These are phyloP conservation scores for Agelaius tricolor DNA, from an alignment of 2,113 vertebrate species.

Conservation along the genomic window DNA sequence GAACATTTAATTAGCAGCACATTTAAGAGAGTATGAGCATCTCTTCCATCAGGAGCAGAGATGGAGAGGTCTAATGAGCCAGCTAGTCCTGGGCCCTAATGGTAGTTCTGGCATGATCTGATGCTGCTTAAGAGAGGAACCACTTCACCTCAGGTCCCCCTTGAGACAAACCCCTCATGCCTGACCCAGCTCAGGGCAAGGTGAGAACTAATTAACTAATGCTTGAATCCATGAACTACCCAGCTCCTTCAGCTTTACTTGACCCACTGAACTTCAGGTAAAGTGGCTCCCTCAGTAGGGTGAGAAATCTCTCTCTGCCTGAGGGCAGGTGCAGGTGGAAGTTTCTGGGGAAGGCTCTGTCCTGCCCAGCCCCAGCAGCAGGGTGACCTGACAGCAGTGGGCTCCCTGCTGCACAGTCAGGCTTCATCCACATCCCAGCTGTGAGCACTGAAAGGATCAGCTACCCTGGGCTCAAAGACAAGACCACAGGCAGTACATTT, in stretches of 20 bases:
- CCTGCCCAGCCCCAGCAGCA: rapidly evolving
- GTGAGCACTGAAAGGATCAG: not conserved
- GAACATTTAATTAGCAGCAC: not conserved
- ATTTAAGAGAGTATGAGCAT: not conserved
- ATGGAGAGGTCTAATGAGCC: not conserved
- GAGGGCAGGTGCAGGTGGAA: not conserved
- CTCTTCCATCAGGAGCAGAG: not conserved
- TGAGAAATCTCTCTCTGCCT: not conserved
- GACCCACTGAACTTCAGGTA: not conserved
- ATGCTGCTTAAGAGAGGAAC: not conserved
- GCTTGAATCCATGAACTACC: not conserved
- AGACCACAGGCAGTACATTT: not conserved
- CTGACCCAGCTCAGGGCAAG: not conserved
- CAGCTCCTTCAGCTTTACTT: not conserved
- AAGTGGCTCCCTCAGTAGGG: not conserved
- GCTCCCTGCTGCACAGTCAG: not conserved
- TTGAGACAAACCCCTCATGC: not conserved
- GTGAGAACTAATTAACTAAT: not conserved
- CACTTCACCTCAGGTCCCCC: not conserved
- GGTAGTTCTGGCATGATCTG: not conserved
- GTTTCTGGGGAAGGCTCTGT: not conserved
- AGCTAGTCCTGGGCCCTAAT: not conserved
- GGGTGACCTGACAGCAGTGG: not conserved
- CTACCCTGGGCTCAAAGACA: not conserved
- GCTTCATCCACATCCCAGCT: not conserved